A percentile compares a stretch with the other conserved stretches of the same genome.
Evolutionary conservation across 2,888 invertebrate genomes (phyloP).

Genomic region (Saturnia pavonia): DNA sequence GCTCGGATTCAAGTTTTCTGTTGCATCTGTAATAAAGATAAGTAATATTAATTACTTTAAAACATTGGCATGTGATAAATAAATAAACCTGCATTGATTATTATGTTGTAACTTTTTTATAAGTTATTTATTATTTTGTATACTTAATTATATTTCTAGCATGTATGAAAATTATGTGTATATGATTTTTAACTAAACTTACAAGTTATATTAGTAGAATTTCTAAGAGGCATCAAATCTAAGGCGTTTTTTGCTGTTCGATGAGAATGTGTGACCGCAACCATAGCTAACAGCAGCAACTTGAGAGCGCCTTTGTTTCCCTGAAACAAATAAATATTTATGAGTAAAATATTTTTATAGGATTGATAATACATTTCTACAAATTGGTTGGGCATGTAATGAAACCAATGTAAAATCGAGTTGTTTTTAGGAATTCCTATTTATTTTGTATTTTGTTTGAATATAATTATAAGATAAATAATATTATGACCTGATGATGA

Average conservation of each 20-base stretch:
- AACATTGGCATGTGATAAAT: background rate
- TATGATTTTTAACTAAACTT: conserved; percentile 2
- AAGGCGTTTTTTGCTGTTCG: background rate
- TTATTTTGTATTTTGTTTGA: too few species aligned
- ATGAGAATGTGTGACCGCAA: background rate
- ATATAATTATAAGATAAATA: too few species aligned
- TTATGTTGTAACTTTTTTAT: background rate
- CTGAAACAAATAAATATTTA: conserved; percentile 15
- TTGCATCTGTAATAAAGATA: conserved; percentile 52
- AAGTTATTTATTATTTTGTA: background rate
- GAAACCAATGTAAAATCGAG: background rate
- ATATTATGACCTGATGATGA: too few species aligned
- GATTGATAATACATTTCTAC: background rate
- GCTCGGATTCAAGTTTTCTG: conserved; percentile 45
- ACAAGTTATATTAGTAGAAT: conserved; percentile 14
- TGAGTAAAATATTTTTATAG: background rate
- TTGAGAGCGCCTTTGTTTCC: conserved; percentile 4
- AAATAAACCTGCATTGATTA: background rate
- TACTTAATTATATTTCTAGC: background rate
- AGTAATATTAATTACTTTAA: background rate
- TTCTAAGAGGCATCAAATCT: conserved; percentile 5
- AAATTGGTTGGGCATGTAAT: background rate
- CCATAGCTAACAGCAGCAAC: conserved; percentile 2
- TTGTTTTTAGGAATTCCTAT: background rate
- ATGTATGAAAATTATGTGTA: background rate